phyloP scores from a whole-genome alignment of 2,797 vertebrate species.

The Valencia hispanica region DNA sequence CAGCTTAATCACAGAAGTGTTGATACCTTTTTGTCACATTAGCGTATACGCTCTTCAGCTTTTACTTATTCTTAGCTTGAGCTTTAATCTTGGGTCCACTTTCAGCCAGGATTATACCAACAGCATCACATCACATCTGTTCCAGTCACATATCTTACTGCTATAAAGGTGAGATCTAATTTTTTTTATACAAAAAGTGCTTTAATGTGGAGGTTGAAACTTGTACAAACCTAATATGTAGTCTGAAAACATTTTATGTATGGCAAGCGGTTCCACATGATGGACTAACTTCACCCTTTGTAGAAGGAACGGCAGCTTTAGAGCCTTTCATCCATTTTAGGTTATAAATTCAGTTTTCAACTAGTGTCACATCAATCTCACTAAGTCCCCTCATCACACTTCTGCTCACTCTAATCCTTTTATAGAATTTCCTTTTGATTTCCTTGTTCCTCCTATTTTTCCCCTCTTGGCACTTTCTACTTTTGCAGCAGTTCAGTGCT shows the following conservation, averaged over 20 bases:
- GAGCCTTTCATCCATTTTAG: neutral
- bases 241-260: neutral
- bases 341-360: constrained; percentile 19
- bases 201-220: no score
- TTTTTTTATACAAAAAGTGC: neutral
- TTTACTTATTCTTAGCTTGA: neutral
- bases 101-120: neutral
- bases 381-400: neutral
- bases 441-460: constrained; percentile 15
- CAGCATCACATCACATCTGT: no score
- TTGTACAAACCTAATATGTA: neutral
- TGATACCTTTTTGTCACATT: neutral
- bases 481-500: constrained; percentile 16
- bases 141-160: no score
- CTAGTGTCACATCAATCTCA: constrained; percentile 14
- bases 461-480: constrained; percentile 15
- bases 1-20: neutral
- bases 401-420: constrained; percentile 24
- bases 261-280: neutral
- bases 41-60: no score
- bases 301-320: constrained; percentile 17
- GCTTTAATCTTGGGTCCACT: neutral
- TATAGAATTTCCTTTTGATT: constrained; percentile 12
- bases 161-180: no score
- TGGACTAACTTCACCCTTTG: constrained; percentile 22